Evolutionary conservation across 1,140 invertebrate genomes (phyloP).

Genomic region (Pteromalus puparum): DNA sequence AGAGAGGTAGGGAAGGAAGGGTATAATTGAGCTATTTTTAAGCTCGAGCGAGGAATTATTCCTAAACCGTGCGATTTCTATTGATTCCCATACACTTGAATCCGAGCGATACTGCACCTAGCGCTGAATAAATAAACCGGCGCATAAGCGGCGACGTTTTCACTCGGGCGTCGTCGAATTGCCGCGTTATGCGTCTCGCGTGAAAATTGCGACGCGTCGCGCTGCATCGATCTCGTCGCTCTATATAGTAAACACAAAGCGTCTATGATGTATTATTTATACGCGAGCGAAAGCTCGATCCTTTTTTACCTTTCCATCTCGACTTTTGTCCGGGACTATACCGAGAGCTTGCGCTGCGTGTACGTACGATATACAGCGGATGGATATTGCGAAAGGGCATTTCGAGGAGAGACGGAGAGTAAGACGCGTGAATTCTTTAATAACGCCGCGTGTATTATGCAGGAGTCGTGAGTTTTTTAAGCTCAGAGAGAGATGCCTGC

Average conservation of each 20-base stretch:
- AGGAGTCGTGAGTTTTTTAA: no score
- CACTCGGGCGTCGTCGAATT: neutral
- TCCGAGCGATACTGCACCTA: neutral
- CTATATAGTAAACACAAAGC: neutral
- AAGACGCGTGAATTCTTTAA: no score
- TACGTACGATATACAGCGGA: neutral
- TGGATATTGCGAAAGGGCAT: neutral
- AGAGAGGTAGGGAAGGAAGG: no score
- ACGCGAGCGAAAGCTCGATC: neutral
- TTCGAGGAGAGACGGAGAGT: no score
- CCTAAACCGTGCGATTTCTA: no score
- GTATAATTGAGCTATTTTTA: no score
- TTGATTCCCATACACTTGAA: no score
- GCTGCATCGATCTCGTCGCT: neutral
- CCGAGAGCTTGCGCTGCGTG: no score
- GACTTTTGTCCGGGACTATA: neutral
- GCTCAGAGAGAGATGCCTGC: no score
- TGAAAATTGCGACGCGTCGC: neutral
- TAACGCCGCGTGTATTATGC: no score
- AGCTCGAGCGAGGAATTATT: no score
- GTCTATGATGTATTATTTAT: slow-evolving; percentile 35
- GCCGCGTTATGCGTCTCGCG: neutral
- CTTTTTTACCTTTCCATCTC: neutral
- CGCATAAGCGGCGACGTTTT: neutral
- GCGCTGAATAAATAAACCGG: slow-evolving; percentile 5